These are phyloP conservation scores for Castor canadensis DNA, from an alignment of 2,113 vertebrate species.

Conservation along the genomic window DNA sequence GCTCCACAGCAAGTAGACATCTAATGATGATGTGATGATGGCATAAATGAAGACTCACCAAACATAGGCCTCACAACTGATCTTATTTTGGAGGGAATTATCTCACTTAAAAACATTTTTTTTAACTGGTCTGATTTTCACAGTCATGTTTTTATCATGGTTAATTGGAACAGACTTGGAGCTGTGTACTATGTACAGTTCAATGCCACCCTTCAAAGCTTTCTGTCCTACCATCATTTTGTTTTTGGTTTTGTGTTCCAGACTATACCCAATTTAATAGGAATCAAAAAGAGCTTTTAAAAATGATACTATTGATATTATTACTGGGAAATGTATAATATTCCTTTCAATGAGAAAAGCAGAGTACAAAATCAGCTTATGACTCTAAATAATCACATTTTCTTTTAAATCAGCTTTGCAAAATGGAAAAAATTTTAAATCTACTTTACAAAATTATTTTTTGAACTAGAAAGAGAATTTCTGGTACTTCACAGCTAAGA, in stretches of 20 bases:
- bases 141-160: not conserved
- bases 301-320: not conserved
- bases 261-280: not conserved
- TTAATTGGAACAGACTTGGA: not conserved
- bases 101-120: not conserved
- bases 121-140: not conserved
- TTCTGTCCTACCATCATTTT: not conserved
- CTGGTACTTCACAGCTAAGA: constrained; percentile 24
- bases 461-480: not conserved
- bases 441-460: not conserved
- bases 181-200: not conserved
- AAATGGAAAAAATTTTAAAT: not conserved
- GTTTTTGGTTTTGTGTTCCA: not conserved
- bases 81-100: constrained; percentile 23
- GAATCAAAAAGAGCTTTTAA: not conserved
- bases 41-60: not conserved
- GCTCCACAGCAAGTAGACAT: not conserved
- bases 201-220: not conserved
- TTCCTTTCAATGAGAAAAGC: constrained; percentile 2
- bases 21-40: not conserved
- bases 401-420: not conserved
- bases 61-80: not conserved
- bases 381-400: not conserved
- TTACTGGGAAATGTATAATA: not conserved
- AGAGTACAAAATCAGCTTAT: constrained; percentile 5